Evolutionary conservation across 1,140 invertebrate genomes (phyloP).

Genomic region (Papilio polyxenes): DNA sequence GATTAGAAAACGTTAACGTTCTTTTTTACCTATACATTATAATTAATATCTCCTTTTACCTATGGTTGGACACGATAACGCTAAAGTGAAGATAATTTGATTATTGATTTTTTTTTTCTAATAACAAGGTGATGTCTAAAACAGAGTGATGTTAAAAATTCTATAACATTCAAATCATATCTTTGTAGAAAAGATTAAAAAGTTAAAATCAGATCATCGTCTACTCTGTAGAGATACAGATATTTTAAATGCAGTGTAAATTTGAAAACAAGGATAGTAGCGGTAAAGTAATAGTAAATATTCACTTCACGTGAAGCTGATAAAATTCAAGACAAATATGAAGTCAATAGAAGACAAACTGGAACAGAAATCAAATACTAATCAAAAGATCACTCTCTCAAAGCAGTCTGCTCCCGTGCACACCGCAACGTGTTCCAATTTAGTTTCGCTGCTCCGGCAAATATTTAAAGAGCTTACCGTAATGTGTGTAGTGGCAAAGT

Average conservation of each 20-base stretch:
- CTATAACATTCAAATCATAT: too few species aligned
- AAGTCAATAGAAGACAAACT: constrained; percentile 1
- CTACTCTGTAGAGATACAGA: too few species aligned
- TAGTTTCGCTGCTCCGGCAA: constrained; percentile 38
- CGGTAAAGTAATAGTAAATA: neutral
- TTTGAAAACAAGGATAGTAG: neutral
- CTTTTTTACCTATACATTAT: constrained; percentile 8
- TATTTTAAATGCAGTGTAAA: neutral
- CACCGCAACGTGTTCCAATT: constrained; percentile 24
- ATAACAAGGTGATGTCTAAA: too few species aligned
- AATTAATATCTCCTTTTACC: neutral
- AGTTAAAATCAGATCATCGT: too few species aligned
- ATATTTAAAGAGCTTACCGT: constrained; percentile 47
- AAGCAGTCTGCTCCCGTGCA: neutral
- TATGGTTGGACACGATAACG: neutral
- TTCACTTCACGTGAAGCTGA: neutral
- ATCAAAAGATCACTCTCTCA: constrained; percentile 20
- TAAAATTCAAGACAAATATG: neutral
- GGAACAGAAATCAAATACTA: constrained; percentile 24
- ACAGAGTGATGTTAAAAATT: too few species aligned
- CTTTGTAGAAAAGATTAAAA: too few species aligned
- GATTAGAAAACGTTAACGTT: neutral
- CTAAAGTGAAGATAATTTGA: neutral
- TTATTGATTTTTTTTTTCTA: too few species aligned
- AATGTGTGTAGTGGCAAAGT: constrained; percentile 28